Conservation (phyloP, 2,797 vertebrate species). For the Mus minutoides region DNA sequence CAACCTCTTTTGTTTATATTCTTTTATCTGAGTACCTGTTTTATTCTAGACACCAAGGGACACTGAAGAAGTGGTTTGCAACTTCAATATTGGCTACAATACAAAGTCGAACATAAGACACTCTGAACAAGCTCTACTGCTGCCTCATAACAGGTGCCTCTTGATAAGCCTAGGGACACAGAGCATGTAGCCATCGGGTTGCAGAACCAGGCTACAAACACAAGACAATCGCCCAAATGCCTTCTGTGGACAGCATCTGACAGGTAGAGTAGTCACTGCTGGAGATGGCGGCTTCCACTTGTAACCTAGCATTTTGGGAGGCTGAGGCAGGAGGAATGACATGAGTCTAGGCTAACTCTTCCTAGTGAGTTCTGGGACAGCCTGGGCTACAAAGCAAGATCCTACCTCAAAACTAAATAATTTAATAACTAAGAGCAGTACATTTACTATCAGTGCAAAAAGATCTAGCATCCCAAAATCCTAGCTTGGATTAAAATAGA, state of each 20-base stretch:
- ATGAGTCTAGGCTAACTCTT: neutral
- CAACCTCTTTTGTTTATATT: neutral
- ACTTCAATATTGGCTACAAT: neutral
- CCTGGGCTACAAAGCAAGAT: neutral
- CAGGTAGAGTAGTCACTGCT: neutral
- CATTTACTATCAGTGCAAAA: neutral
- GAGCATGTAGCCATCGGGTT: neutral
- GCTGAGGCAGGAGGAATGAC: neutral
- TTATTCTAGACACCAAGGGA: neutral
- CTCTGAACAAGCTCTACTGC: neutral
- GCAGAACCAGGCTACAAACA: neutral
- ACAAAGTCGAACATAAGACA: neutral
- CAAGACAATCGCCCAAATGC: neutral
- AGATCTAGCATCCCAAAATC: neutral
- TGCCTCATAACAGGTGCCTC: neutral
- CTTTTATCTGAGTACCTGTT: neutral
- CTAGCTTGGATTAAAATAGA: neutral
- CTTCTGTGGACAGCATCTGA: neutral
- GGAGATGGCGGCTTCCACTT: neutral
- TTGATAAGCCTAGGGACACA: neutral
- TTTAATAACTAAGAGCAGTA: neutral
- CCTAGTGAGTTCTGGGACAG: neutral
- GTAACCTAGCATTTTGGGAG: neutral
- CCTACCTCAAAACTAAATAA: neutral
- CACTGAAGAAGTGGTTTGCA: neutral